Base-by-base conservation (phyloP, 2,113 vertebrate genomes). In the Himantopus leucocephalus region DNA sequence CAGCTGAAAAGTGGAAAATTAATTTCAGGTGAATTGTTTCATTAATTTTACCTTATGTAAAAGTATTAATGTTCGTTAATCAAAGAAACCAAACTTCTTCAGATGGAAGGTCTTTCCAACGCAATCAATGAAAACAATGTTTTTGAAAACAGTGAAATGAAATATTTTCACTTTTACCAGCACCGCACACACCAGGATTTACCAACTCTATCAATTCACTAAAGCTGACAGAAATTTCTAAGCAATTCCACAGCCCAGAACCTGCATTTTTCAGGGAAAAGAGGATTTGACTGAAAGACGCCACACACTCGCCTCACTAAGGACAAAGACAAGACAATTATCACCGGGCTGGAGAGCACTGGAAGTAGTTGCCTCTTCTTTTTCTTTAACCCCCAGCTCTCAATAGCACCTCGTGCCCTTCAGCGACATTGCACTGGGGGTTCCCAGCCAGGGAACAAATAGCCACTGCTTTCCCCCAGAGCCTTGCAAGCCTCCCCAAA, bases 371-470 rank as follows among this genome's bases (percentile, higher is more conserved):
- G 27, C 29, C 23, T 53, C 37, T 23, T 26, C 45, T 58, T 62
- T 35, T 66, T 10, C 52, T 70, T 37, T 29, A 50, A 6, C 4
- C 6, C 18, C 17, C 32, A 52, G 43, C 24, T 59, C 52, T 23
- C 29, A 16, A 71, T 0, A 75, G 75, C 50, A 74, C 41, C 12
- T 37, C n/a, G 18, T 73, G 83, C 41, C 10, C 20, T 14, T 2
- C 37, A 6, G 19, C 27, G 32, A 26, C 27, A 2, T 0, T 1
- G 12, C 41, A 45, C 12, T 1, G 15, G 1, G 35, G 32, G 45
- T 18, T 56, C 39, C 58, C 50, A 12, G 39, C 21, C 21, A 8
- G 37, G 22, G 30, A 52, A 6, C 0, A 0, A 30, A 1, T 1
- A 18, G 10, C 43, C 26, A 12, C 32, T 14, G 30, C 77, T 50